Evolutionary conservation across 2,888 invertebrate species (phyloP), one percentile per base, ranked within the genome.

Genomic region (Lasius platythorax): DNA sequence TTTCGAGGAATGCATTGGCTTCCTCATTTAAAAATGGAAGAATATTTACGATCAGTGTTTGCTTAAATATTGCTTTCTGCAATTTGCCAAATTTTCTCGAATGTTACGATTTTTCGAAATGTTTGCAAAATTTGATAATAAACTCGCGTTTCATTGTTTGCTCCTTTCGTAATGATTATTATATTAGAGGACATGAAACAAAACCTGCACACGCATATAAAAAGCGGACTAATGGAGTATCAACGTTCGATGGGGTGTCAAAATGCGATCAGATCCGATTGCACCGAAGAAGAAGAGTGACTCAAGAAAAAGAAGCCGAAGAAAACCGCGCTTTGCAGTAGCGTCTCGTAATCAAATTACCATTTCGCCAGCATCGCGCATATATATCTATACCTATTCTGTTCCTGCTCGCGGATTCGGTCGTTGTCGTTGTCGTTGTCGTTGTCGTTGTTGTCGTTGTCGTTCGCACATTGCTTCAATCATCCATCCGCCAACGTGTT

Each of bases 401-500:
- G 28, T 46, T 46, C 3, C 15, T 28, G 50, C 2, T 53, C 23
- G 23, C 28, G 28, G 37, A 53, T n/a, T 78, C 40, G 15, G 40
- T 72, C 37, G 56, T 33, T 56, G 46, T 46, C 30, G 18, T 73
- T 4, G 58, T 46, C 30, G 18, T 73, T 4, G 58, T 23, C 23
- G 23, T 23, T 23, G 23, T 53, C 6, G 50, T 67, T 12, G 53
- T 72, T 37, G 53, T 74, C 67, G 40, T 83, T 76, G 87, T 85
- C 81, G 85, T 72, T 84, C 82, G 67, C 82, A 81, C 72, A 82
- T 79, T 82, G 37, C 74, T 67, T 79, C 58, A 67, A 43, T 63
- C 82, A 88, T 86, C 78, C 63, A 67, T 87, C 72, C 72, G 67
- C 67, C 76, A 66, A 28, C 28, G 58, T 46, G 79, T 86, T 75